Evolutionary conservation across 1,140 invertebrate species (phyloP), one percentile per base, ranked within the genome.

Genomic region (Dreissena rostriformis): DNA sequence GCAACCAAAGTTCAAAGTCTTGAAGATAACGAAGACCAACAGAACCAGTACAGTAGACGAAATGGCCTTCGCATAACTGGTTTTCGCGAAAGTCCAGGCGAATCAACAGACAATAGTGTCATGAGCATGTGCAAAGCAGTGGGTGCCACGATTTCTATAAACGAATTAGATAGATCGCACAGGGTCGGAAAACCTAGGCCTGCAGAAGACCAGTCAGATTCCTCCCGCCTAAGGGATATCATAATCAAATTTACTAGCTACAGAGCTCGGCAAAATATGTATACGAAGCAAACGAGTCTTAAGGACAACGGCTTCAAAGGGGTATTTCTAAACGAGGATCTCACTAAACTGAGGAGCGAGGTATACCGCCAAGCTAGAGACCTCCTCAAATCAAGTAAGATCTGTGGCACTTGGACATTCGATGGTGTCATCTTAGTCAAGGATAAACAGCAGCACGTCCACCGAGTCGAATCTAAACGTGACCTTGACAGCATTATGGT

Each of bases 301-400:
- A 68, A 68, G 26, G 26, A 75, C 19, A 61, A 57, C 19, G 14
- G 19, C 14, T 76, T 29, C 28, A 76, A 76, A 14, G 74, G 74
- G 2, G 51, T 76, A 52, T 76, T 29, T 24, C 52, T 76, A 24
- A 76, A 76, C 26, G 74, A 76, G 57, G 74, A 76, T 57, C 74
- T 76, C 26, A 76, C 74, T 15, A 57, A 29, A 63, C 28, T 22
- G 14, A 49, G 74, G n/a, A 53, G 71, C 12, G 26, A 53, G 4
- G 14, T 73, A 15, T 49, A 22, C n/a, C 19, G 51, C 71, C 19
- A n/a, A 22, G 52, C 74, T 28, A 57, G 74, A 14, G 55, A 73
- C 17, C 19, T 73, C 6, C 24, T 73, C 24, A 73, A 51, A 24
- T 19, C 39, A 19, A 73, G 55, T 7, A 24, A 19, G 14, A 73